phyloP scores from a whole-genome alignment of 2,888 invertebrate genomes.

The Orthosia cruda region DNA sequence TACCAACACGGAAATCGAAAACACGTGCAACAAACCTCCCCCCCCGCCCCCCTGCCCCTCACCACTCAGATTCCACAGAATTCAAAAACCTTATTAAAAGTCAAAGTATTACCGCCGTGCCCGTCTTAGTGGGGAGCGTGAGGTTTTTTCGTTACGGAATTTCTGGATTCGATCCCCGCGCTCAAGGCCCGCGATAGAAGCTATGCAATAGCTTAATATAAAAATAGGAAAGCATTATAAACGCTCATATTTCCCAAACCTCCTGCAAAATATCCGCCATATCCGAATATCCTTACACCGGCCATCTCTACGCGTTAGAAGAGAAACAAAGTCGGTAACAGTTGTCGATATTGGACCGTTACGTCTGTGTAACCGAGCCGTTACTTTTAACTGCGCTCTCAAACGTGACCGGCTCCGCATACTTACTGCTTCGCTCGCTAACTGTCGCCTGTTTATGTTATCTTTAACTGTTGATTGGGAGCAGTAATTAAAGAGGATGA shows the following conservation, averaged over 20 bases:
- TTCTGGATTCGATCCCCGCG: no score
- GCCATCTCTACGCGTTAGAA: slow-evolving; percentile 62
- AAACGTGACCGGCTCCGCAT: slow-evolving; percentile 68
- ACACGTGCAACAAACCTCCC: no score
- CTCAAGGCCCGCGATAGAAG: no score
- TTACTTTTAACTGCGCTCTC: slow-evolving; percentile 75
- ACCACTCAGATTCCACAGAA: no score
- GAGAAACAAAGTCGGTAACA: slow-evolving; percentile 69
- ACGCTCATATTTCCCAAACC: slow-evolving; percentile 13
- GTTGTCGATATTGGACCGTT: slow-evolving; percentile 74
- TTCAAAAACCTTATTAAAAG: no score
- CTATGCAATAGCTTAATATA: no score
- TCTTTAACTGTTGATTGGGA: slow-evolving; percentile 60
- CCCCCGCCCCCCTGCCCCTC: no score
- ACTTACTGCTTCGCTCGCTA: slow-evolving; percentile 44
- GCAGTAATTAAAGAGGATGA: slow-evolving; percentile 40
- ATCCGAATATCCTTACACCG: slow-evolving; percentile 32
- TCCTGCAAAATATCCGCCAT: slow-evolving; percentile 23
- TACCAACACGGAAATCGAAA: no score
- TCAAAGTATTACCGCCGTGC: no score
- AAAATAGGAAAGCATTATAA: background rate
- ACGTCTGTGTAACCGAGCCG: slow-evolving; percentile 77
- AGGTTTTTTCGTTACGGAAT: no score
- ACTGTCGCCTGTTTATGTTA: slow-evolving; percentile 56
- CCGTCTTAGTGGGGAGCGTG: no score